A percentile compares a stretch with the other conserved stretches of the same genome.
These are phyloP conservation scores for Bergia puertoricense DNA, from an alignment of 92 coral and sea anemone species.

Conservation along the genomic window DNA sequence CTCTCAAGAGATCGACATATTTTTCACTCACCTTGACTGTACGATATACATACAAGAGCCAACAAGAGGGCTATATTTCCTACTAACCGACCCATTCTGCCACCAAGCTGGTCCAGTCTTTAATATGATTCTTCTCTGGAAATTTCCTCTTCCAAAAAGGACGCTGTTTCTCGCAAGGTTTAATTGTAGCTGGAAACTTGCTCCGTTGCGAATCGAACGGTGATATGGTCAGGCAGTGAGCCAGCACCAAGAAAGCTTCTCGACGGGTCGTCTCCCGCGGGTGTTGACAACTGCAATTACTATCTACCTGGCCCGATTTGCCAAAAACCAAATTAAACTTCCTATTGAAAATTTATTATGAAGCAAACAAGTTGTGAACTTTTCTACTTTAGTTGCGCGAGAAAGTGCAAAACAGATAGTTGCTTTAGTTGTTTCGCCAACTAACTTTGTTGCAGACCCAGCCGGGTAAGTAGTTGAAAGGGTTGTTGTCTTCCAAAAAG, in stretches of 20 bases:
- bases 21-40: slow-evolving; percentile 12
- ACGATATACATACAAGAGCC: background rate
- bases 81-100: background rate
- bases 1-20: background rate
- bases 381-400: no score
- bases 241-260: background rate
- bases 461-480: no score
- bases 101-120: background rate
- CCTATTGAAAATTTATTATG: no score
- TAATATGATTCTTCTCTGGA: background rate
- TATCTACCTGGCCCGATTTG: background rate
- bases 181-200: background rate
- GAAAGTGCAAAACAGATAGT: no score
- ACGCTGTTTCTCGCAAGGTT: background rate
- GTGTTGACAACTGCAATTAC: background rate
- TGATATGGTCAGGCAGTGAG: background rate
- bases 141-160: background rate
- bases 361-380: no score
- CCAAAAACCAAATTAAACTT: no score
- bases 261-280: background rate
- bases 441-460: no score
- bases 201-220: background rate
- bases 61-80: background rate
- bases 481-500: no score
- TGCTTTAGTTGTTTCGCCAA: no score